Percentiles rank a stretch among this genome's conserved stretches.
phyloP scores from a whole-genome alignment of 1,140 invertebrate genomes.

The Nymphalis io region DNA sequence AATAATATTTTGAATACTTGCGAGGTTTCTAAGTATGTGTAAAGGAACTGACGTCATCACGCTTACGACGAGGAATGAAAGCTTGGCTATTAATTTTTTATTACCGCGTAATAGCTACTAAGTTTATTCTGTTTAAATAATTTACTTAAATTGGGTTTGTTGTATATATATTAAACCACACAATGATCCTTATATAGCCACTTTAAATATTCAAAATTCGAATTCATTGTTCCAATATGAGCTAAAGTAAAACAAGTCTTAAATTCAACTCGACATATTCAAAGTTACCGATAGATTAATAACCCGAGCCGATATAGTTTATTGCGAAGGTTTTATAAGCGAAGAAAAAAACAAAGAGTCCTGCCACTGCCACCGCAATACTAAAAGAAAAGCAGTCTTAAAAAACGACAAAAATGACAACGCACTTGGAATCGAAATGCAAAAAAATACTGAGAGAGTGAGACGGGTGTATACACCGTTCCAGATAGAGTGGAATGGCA shows the following conservation, averaged over 20 bases:
- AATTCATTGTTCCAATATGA: no score
- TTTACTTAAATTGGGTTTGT: not conserved
- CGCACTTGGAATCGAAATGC: conserved; percentile 78
- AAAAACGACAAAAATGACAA: conserved; percentile 75
- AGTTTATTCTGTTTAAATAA: conserved; percentile 2
- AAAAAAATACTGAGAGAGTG: conserved; percentile 73
- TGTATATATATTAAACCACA: not conserved
- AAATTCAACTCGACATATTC: conserved; percentile 22
- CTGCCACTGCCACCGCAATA: conserved; percentile 60
- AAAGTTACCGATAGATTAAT: conserved; percentile 49
- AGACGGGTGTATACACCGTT: conserved; percentile 53
- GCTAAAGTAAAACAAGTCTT: not conserved
- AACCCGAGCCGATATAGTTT: conserved; percentile 51
- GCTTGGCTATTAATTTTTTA: conserved; percentile 19
- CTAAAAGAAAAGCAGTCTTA: conserved; percentile 63
- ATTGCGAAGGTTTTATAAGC: conserved; percentile 50
- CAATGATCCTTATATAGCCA: not conserved
- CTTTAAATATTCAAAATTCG: not conserved
- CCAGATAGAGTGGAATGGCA: conserved; percentile 62
- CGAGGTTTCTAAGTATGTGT: conserved; percentile 31
- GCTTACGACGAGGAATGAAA: conserved; percentile 9
- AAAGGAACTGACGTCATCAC: conserved; percentile 30
- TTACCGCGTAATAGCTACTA: not conserved
- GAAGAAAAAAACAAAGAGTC: conserved; percentile 56
- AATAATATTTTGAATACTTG: conserved; percentile 30